Base-by-base conservation (phyloP, 2,888 invertebrate species). In the Campoplex capitator region DNA sequence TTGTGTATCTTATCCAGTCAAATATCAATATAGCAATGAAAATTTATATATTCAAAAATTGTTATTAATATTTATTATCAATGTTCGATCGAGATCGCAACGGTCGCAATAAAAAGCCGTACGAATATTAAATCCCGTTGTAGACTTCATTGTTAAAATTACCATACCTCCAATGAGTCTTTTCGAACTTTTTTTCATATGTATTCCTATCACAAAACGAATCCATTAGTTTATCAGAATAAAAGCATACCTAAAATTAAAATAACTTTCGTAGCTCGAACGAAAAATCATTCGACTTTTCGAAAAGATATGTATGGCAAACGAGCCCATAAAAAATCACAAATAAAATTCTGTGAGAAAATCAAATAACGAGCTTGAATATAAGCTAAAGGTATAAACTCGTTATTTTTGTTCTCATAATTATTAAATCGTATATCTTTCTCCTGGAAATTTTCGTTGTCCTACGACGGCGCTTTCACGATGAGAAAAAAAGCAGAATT, bases 11-110 rank as follows among this genome's bases (percentile, higher is more conserved):
- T 73, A 84, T 42, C 77, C 76, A 84, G 80, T 84, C 74, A 48
- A 82, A 73, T 81, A 68, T 80, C 23, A 45, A 77, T 71, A 77
- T 83, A 83, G 78, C 77, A 71, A 78, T 86, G 81, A 74, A 84
- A 77, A 84, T 84, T 81, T 78, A 78, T 87, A 84, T 85, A n/a
- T 86, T 62, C 23, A 81, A 87, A 84, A 84, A 80, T 80, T 67
- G 78, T 87, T 82, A 84, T 71, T 67, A 79, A 84, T 87, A 82
- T 87, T 84, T 84, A 82, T 84, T 78, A 84, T 81, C 77, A 86
- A 81, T 84, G 62, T 83, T 78, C 84, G 80, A 80, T 80, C 76
- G 62, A 81, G 62, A 84, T 81, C 81, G 81, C 71, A 73, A 77
- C 73, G 58, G 70, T 73, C 77, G 83, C 70, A 84, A 86, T 86